These are phyloP conservation scores for Synanthedon vespiformis DNA, from an alignment of 2,888 invertebrate genomes.

Conservation along the genomic window DNA sequence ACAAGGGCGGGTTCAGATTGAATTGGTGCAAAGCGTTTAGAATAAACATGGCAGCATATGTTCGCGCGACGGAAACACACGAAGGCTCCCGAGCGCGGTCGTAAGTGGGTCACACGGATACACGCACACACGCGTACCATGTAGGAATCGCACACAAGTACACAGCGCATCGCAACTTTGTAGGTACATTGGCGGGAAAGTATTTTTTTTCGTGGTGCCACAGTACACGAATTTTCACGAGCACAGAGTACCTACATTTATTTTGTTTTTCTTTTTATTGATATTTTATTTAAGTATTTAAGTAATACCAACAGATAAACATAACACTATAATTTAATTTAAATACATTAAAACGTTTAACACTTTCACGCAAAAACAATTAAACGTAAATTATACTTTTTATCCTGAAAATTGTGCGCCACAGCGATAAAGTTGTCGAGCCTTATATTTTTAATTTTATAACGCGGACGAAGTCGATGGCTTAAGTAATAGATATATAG, in stretches of 20 bases:
- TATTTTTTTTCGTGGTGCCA: constrained; percentile 42
- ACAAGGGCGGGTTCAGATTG: constrained; percentile 24
- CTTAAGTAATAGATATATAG: no score
- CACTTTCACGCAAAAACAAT: no score
- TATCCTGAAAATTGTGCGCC: no score
- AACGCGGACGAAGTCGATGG: no score
- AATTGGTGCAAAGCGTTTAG: constrained; percentile 22
- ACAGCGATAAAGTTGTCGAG: no score
- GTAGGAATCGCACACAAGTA: constrained; percentile 18
- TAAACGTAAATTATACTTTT: no score
- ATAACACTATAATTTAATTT: no score
- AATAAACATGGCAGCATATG: constrained; percentile 42
- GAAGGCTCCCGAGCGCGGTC: constrained; percentile 51
- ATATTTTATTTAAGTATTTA: no score
- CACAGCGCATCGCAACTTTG: constrained; percentile 24
- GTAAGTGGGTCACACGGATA: constrained; percentile 66
- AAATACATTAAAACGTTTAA: no score
- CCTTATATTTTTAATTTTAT: no score
- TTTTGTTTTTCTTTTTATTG: constrained; percentile 3
- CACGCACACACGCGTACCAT: constrained; percentile 29
- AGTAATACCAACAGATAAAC: no score
- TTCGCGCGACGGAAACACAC: constrained; percentile 47
- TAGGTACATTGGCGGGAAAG: constrained; percentile 23
- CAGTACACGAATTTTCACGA: constrained; percentile 36
- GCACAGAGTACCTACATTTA: constrained; percentile 11